Evolutionary conservation across 2,888 invertebrate species (phyloP), one percentile per base, ranked within the genome.

Genomic region (Drosophila anomelani): DNA sequence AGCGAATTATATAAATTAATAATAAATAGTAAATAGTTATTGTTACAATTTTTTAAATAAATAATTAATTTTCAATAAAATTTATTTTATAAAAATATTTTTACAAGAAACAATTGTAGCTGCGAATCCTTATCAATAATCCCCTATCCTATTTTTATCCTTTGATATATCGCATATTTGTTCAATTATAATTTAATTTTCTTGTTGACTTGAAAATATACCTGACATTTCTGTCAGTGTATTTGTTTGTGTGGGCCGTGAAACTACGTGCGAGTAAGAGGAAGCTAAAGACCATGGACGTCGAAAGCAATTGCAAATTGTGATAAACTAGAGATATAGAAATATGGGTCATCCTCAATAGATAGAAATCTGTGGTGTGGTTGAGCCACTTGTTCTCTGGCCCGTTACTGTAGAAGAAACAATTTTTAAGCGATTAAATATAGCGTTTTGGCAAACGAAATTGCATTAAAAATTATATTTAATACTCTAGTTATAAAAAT

Each of bases 251-350:
- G 64, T 64, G 53, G 64, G 66, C 64, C 64, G 66, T 44, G 66
- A 66, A 64, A 66, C 44, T 38, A 32, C 47, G 43, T 38, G 39
- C 39, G 43, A 61, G 15, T 23, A 61, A 61, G 57, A 61, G 58
- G 34, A 61, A 61, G 64, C 62, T 3, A n/a, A 20, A 20, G 49
- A 23, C 66, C 66, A 53, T 64, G 66, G 66, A 67, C 64, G 66
- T 67, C 66, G 44, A 29, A 64, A 64, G 66, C 64, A 67, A 67
- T 67, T 67, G 66, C 64, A 67, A 67, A 67, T 67, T 67, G 66
- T 64, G 64, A 67, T 64, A 53, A 67, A 67, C 66, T 39, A 64
- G 66, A 67, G 66, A 64, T 51, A 63, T 23, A 13, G 26, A 43
- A 67, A 67, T 67, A 67, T 67, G 64, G 66, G 66, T 67, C 66